phyloP scores from a whole-genome alignment of 2,113 vertebrate genomes.

The Tragelaphus buxtoni region DNA sequence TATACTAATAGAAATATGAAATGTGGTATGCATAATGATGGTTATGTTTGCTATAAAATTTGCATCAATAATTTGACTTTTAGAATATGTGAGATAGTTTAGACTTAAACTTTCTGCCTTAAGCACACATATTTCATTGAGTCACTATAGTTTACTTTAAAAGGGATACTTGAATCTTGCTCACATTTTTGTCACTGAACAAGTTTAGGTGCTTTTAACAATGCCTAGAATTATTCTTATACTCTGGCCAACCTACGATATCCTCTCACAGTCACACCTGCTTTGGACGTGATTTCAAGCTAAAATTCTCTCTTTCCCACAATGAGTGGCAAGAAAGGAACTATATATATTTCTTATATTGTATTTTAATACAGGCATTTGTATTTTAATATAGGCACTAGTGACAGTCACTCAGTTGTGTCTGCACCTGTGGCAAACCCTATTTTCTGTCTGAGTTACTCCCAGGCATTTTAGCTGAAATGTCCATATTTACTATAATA shows the following conservation, averaged over 20 bases:
- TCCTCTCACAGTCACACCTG: background rate
- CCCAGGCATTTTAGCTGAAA: background rate
- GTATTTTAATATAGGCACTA: background rate
- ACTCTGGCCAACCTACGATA: background rate
- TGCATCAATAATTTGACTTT: background rate
- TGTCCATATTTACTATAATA: background rate
- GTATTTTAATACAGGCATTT: background rate
- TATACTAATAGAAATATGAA: no score
- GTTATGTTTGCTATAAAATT: background rate
- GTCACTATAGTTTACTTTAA: background rate
- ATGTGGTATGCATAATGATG: background rate
- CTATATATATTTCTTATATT: background rate
- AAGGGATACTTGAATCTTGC: background rate
- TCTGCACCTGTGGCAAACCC: background rate
- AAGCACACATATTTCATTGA: background rate
- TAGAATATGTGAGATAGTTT: background rate
- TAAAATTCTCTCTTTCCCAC: background rate
- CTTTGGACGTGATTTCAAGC: background rate
- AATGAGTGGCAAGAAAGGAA: background rate
- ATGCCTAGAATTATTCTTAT: background rate
- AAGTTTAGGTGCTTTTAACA: background rate
- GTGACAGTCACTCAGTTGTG: fast-evolving
- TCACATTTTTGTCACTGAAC: background rate
- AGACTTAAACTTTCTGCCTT: background rate
- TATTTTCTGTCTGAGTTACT: background rate